A percentile compares a stretch with the other conserved stretches of the same genome.
phyloP scores from a whole-genome alignment of 2,888 invertebrate genomes.

The Catocala nupta region DNA sequence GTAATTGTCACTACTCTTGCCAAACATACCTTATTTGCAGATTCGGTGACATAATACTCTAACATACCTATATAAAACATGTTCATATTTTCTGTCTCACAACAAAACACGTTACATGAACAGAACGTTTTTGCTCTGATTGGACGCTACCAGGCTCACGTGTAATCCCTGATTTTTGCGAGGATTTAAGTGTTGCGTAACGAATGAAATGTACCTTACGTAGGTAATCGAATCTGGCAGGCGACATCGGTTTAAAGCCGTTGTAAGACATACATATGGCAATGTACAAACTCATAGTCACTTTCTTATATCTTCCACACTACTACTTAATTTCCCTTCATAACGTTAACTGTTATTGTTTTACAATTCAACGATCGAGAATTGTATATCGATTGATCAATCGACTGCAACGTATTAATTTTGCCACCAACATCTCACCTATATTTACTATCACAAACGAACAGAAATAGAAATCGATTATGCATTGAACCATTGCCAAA shows the following conservation, averaged over 20 bases:
- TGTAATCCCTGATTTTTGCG: constrained; percentile 10
- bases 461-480: constrained; percentile 46
- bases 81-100: background rate
- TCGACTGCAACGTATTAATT: background rate
- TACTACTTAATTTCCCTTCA: too few relatives aligned
- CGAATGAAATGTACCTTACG: constrained; percentile 1
- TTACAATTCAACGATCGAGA: too few relatives aligned
- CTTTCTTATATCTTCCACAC: too few relatives aligned
- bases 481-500: constrained; percentile 67
- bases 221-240: background rate
- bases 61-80: background rate
- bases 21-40: constrained; percentile 20
- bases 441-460: constrained; percentile 12
- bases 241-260: too few relatives aligned
- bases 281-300: too few relatives aligned
- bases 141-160: background rate
- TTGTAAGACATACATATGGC: too few relatives aligned
- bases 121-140: constrained; percentile 5
- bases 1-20: constrained; percentile 29
- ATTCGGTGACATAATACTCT: constrained; percentile 17
- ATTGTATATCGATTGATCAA: background rate
- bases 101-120: background rate
- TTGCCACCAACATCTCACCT: constrained; percentile 2
- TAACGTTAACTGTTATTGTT: too few relatives aligned
- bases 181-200: constrained; percentile 1